phyloP scores from a whole-genome alignment of 2,888 invertebrate genomes.

The Syrphus vitripennis region DNA sequence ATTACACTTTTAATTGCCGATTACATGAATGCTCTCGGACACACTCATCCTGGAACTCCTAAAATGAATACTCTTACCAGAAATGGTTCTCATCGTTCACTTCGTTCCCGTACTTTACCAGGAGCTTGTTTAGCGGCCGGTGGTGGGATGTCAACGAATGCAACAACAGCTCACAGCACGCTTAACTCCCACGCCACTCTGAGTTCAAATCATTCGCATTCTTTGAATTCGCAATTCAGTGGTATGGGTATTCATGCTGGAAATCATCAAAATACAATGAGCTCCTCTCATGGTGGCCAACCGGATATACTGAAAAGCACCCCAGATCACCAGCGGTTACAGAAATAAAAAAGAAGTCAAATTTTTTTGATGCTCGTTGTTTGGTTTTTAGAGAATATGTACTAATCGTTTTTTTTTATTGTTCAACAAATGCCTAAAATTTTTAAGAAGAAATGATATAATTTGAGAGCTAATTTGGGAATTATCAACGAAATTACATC shows the following conservation, averaged over 20 bases:
- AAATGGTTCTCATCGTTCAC: conserved; percentile 86
- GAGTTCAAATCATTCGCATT: conserved; percentile 81
- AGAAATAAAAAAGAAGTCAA: conserved; percentile 60
- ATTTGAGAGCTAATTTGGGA: no score
- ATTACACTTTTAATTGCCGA: conserved; percentile 95
- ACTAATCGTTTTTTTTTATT: no score
- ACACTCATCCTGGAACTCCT: conserved; percentile 88
- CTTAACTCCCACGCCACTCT: conserved; percentile 83
- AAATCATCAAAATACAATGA: conserved; percentile 80
- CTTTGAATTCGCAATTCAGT: conserved; percentile 80
- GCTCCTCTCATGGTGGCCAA: conserved; percentile 83
- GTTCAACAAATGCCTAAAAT: no score
- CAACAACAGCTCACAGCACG: conserved; percentile 83
- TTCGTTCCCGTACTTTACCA: conserved; percentile 78
- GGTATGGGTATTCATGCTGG: conserved; percentile 73
- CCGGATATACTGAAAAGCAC: conserved; percentile 93
- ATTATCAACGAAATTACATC: no score
- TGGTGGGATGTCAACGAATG: conserved; percentile 80
- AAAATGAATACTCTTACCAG: conserved; percentile 90
- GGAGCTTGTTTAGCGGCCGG: conserved; percentile 63
- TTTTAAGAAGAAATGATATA: no score
- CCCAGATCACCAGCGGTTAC: conserved; percentile 88
- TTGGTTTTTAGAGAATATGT: no score
- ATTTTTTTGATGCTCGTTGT: no score
- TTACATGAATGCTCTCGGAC: conserved; percentile 94